Evolutionary conservation across 35 echinoderm and acorn worm species (phyloP), one percentile per base, ranked within the genome.

Genomic region (Heliocidaris tuberculata): DNA sequence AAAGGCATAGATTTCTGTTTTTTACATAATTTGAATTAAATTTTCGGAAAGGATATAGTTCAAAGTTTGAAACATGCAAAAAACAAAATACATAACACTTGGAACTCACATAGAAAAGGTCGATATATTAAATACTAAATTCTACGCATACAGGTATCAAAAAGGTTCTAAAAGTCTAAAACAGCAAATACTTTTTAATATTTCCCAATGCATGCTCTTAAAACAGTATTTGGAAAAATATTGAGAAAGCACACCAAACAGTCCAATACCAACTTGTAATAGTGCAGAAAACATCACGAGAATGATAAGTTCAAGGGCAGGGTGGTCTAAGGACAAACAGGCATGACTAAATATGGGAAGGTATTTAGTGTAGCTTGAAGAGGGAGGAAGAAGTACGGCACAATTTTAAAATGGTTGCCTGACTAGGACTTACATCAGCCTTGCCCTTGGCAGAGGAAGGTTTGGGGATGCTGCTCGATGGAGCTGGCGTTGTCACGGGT

Each of bases 391-490:
- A 24, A 78, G 0, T n/a, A n/a, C 65, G n/a, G 65, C 65, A 78
- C 21, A n/a, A 3, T 78, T n/a, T n/a, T 78, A 78, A 56, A 56
- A 56, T 0, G 7, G 8, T 27, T 6, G 65, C 19, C 21, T 27
- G 27, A 78, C 7, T 7, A 78, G 24, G 65, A 93, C 91, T 93
- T 59, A 93, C 91, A 49, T 93, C 91, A 15, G 21, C 48, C 50
- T 93, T 93, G 31, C 48, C 91, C 50, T 93, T 93, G 47, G 29
- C 29, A 13, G 47, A 11, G 27, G 5, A 49, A 50, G 91, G 91
- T 59, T 93, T 93, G 5, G 91, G 91, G 50, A 93, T 93, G 47
- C 50, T 59, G 48, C 91, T 93, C 17, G 91, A 10, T 52, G 91
- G 48, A 31, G 91, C 50, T 4, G 91, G 91, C 27, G 91, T 50